These are phyloP conservation scores for Callorhinus ursinus DNA, from an alignment of 2,113 vertebrate genomes.

Conservation along the genomic window DNA sequence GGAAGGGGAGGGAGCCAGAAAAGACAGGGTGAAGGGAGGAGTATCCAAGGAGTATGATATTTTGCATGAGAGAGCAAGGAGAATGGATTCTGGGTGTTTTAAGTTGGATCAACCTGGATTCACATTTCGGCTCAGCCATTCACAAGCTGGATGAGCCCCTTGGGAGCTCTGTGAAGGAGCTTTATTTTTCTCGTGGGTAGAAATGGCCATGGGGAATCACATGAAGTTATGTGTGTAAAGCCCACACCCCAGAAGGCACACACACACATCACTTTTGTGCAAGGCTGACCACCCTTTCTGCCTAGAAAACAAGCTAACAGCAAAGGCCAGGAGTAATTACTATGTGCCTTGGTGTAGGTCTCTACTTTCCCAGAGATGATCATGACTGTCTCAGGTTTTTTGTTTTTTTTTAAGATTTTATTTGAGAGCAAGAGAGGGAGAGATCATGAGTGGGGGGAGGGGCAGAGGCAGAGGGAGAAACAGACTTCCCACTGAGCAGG, in stretches of 20 bases:
- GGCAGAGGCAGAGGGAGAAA: background rate
- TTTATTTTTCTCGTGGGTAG: background rate
- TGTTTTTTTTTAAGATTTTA: background rate
- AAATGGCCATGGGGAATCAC: background rate
- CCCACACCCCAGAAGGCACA: background rate
- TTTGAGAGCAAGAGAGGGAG: background rate
- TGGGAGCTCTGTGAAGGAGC: background rate
- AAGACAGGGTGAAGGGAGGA: background rate
- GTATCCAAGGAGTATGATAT: rapidly evolving
- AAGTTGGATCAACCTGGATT: background rate
- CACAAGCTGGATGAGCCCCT: too few species aligned
- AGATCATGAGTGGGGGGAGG: background rate
- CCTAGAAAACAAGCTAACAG: background rate
- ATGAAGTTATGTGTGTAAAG: background rate
- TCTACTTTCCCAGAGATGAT: background rate
- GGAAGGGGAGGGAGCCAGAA: background rate
- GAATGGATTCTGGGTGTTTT: background rate
- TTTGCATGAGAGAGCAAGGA: background rate
- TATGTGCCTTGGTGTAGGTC: rapidly evolving
- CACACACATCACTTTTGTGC: background rate
- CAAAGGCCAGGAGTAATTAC: background rate
- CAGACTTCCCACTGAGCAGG: background rate
- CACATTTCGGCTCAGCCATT: background rate
- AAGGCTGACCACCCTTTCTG: background rate
- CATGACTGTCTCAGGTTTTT: rapidly evolving